A percentile compares a stretch with the other conserved stretches of the same genome.
Evolutionary conservation across 2,888 invertebrate genomes (phyloP).

Genomic region (Unio pictorum): DNA sequence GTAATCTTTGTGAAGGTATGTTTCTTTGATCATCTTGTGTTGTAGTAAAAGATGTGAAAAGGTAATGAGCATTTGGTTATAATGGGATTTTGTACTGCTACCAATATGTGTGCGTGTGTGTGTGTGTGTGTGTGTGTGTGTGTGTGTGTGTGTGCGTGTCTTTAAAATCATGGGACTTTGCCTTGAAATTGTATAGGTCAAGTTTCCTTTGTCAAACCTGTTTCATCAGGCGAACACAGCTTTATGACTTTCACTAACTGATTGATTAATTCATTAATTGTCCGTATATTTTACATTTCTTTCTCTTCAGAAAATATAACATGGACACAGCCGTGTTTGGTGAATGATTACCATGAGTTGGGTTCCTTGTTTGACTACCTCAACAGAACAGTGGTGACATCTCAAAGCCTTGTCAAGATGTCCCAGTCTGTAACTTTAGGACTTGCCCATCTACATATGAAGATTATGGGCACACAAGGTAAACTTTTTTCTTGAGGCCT

Average conservation of each 20-base stretch:
- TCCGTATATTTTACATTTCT: not conserved
- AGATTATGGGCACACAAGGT: constrained; percentile 95
- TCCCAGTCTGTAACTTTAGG: constrained; percentile 87
- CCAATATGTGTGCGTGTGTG: no score
- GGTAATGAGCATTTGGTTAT: no score
- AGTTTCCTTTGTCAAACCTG: no score
- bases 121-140: no score
- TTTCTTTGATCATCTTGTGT: no score
- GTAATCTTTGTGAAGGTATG: no score
- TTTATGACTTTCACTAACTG: not conserved
- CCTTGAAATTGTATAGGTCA: no score
- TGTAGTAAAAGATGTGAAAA: no score
- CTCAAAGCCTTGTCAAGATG: constrained; percentile 89
- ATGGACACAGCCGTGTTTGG: constrained; percentile 98
- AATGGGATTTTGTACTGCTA: no score
- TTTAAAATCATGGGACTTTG: no score
- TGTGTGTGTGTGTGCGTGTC: no score
- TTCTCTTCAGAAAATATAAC: constrained; percentile 89
- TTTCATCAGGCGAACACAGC: not conserved
- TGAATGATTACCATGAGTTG: constrained; percentile 97
- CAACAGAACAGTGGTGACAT: constrained; percentile 85
- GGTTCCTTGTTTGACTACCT: constrained; percentile 98
- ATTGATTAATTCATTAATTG: not conserved
- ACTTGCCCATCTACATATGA: constrained; percentile 96
- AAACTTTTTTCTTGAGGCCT: constrained; percentile 15